Percentiles rank a stretch among this genome's conserved stretches.
Evolutionary conservation across 2,797 vertebrate species (phyloP).

Genomic region (Crotalus adamanteus): DNA sequence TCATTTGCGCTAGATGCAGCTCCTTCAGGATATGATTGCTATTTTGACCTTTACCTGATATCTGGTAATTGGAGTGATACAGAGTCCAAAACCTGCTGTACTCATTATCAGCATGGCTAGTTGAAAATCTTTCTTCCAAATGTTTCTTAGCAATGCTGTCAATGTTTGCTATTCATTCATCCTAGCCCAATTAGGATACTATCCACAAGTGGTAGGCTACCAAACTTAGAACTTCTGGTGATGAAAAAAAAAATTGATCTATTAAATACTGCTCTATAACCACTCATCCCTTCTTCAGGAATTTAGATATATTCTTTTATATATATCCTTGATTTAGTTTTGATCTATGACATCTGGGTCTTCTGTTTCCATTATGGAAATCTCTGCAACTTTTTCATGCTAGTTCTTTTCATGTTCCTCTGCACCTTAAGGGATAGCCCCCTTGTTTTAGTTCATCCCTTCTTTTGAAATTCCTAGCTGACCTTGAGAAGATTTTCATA

Average conservation of each 20-base stretch:
- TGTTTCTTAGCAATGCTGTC: not conserved
- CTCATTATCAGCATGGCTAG: not conserved
- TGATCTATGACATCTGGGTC: not conserved
- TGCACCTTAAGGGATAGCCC: not conserved
- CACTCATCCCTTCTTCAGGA: not conserved
- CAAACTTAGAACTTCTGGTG: not conserved
- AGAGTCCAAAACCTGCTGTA: not conserved
- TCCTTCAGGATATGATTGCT: not conserved
- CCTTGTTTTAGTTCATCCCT: not conserved
- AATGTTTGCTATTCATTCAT: not conserved
- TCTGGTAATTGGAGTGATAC: not conserved
- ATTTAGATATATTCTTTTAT: not conserved
- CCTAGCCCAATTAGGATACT: not conserved
- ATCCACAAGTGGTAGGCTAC: not conserved
- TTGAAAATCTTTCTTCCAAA: not conserved
- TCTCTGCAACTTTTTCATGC: not conserved
- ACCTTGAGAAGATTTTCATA: not conserved
- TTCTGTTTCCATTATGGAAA: not conserved
- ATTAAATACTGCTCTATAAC: not conserved
- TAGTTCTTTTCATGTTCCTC: not conserved
- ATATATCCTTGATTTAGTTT: not conserved
- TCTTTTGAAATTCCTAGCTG: not conserved
- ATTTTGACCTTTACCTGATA: not conserved
- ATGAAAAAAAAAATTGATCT: not conserved
- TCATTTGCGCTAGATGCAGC: not conserved